Evolutionary conservation across 2,888 invertebrate genomes (phyloP), one percentile per base, ranked within the genome.

Genomic region (Choristoneura rosaceana): DNA sequence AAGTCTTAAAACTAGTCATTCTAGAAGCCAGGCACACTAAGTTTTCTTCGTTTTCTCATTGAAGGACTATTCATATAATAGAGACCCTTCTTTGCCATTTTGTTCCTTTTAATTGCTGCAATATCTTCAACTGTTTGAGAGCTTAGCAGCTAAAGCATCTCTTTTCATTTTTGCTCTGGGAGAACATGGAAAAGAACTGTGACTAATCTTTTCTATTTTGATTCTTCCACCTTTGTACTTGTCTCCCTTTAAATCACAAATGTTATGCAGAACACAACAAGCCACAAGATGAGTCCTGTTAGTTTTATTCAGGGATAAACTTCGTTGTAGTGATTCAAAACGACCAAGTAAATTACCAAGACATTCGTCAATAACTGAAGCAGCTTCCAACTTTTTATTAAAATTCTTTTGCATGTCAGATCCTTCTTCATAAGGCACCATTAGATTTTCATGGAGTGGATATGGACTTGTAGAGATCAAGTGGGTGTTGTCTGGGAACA

Each of bases 321-420:
- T 17, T 15, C 17, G 50, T 12, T 25, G 55, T 12, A 55, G 25
- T 4, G 55, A 55, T 17, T 55, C 55, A 55, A 55, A 55, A 55
- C 55, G 55, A 25, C 55, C 55, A 17, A 55, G 25, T 25, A 55
- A 55, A 55, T 12, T 12, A 25, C 55, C 55, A 55, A 55, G 12
- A 55, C 55, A 55, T 17, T 55, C 12, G 3, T 3, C 25, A 12
- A 25, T 25, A n/a, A 55, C 12, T 7, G 55, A 55, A 25, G 55
- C 55, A 10, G 55, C 25, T 1, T 4, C 4, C 12, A 55, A 55
- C 12, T 25, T 55, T 55, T 55, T n/a, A 55, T 55, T 55, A 25
- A 55, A 55, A 17, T 55, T 55, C 55, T 55, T 25, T 10, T 55
- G 55, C 12, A 55, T 7, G 10, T 55, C 55, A 25, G 25, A 25